These are phyloP conservation scores for Synergus itoensis DNA, from an alignment of 2,888 invertebrate genomes.

Conservation along the genomic window DNA sequence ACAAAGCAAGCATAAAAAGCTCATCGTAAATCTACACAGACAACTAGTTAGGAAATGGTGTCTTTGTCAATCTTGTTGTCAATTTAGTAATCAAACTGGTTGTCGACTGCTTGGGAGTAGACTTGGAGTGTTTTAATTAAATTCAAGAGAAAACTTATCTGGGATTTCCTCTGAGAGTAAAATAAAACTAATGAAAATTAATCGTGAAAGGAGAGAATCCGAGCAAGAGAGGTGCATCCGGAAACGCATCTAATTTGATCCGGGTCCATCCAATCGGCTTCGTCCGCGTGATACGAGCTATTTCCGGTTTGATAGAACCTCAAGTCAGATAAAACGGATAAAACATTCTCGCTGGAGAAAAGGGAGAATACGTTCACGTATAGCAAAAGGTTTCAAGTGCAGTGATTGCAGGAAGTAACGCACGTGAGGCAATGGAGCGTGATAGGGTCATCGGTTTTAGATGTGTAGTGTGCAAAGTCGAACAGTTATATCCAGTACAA, in stretches of 20 bases:
- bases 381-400: conserved; percentile 39
- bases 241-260: conserved; percentile 53
- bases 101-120: too few species aligned
- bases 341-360: conserved; percentile 47
- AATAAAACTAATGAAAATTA: neutral
- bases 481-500: neutral
- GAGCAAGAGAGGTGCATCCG: conserved; percentile 49
- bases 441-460: conserved; percentile 29
- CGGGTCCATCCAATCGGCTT: conserved; percentile 50
- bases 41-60: too few species aligned
- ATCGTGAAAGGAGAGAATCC: conserved; percentile 34
- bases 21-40: too few species aligned
- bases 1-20: too few species aligned
- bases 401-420: conserved; percentile 62
- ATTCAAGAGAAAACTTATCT: neutral
- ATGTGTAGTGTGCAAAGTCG: neutral
- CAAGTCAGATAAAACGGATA: conserved; percentile 54
- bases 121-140: neutral
- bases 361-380: conserved; percentile 43
- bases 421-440: conserved; percentile 57
- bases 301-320: conserved; percentile 61
- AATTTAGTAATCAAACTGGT: neutral
- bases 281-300: conserved; percentile 49
- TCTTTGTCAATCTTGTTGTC: neutral
- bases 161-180: neutral